A percentile compares a stretch with the other conserved stretches of the same genome.
phyloP scores from a whole-genome alignment of 1,140 invertebrate genomes.

The Homarus americanus region DNA sequence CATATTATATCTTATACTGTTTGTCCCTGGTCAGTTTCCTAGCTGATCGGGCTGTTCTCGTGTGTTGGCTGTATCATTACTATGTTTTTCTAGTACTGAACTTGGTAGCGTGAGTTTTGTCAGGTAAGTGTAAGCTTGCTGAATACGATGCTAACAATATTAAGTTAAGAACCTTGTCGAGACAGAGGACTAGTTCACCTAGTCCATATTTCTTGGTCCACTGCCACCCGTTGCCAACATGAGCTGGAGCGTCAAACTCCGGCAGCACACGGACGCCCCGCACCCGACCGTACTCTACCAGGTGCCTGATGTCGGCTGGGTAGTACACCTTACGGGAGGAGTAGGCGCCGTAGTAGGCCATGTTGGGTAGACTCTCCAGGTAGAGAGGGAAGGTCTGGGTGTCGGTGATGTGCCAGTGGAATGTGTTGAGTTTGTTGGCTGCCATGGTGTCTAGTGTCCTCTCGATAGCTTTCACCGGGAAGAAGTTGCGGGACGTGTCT shows the following conservation, averaged over 20 bases:
- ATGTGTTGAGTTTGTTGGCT: slow-evolving; percentile 88
- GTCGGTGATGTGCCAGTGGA: slow-evolving; percentile 95
- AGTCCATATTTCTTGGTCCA: slow-evolving; percentile 82
- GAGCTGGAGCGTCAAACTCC: slow-evolving; percentile 92
- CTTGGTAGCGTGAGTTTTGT: no score
- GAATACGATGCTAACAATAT: no score
- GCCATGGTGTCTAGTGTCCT: slow-evolving; percentile 89
- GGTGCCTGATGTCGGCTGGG: slow-evolving; percentile 83
- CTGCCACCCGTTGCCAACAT: slow-evolving; percentile 93
- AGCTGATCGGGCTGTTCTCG: no score
- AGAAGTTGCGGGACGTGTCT: slow-evolving; percentile 78
- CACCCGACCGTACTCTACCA: slow-evolving; percentile 85
- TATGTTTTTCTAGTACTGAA: no score
- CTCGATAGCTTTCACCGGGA: slow-evolving; percentile 84
- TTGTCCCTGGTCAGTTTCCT: no score
- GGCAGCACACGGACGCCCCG: slow-evolving; percentile 88
- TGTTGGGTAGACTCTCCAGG: slow-evolving; percentile 74
- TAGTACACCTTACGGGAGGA: slow-evolving; percentile 80
- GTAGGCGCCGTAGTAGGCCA: slow-evolving; percentile 70
- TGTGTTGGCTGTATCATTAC: no score
- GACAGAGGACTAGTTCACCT: slow-evolving; percentile 79
- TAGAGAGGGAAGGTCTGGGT: slow-evolving; percentile 91
- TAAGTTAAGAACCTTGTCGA: slow-evolving; percentile 80
- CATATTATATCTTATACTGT: no score
- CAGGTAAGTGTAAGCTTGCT: no score